phyloP scores from a whole-genome alignment of 2,797 vertebrate genomes.

The Xerus rutilus region DNA sequence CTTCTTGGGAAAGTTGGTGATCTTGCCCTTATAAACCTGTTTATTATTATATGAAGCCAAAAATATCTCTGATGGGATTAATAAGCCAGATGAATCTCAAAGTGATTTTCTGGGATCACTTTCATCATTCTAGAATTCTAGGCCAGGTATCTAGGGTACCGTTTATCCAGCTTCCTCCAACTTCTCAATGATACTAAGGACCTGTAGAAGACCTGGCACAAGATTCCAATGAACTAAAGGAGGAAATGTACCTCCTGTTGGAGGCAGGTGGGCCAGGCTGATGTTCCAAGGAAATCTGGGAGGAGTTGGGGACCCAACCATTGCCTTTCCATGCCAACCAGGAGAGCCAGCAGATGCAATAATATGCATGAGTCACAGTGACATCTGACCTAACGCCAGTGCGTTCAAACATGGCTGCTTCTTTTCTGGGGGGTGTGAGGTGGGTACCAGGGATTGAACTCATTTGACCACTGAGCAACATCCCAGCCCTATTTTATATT shows the following conservation, averaged over 20 bases:
- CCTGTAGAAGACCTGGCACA: neutral
- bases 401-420: no score
- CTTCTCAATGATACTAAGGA: neutral
- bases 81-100: slow-evolving; percentile 22
- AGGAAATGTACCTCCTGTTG: neutral
- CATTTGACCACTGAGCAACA: no score
- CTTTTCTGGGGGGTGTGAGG: neutral
- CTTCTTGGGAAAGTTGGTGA: slow-evolving; percentile 53
- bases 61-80: slow-evolving; percentile 44
- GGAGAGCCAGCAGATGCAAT: neutral
- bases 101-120: neutral
- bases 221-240: neutral
- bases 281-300: neutral
- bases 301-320: neutral
- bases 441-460: no score
- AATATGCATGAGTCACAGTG: no score
- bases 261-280: neutral
- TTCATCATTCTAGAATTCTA: neutral
- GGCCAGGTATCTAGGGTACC: neutral
- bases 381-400: neutral
- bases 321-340: neutral
- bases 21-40: neutral
- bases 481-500: no score
- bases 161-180: neutral
- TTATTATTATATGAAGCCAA: slow-evolving; percentile 39